These are phyloP conservation scores for Euborellia annulipes DNA, from an alignment of 1,140 invertebrate species.

Conservation along the genomic window DNA sequence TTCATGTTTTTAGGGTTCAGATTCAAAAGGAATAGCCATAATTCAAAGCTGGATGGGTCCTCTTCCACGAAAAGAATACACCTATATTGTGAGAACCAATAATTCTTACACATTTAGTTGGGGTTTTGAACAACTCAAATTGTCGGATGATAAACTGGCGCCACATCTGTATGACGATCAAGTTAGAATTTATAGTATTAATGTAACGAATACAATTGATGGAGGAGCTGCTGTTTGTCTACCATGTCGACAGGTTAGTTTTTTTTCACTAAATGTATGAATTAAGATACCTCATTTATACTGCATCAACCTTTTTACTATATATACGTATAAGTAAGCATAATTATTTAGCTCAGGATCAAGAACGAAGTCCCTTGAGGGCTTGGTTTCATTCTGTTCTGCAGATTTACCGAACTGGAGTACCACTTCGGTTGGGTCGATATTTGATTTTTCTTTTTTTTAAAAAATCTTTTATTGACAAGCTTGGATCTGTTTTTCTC, in stretches of 20 bases:
- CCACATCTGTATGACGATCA: constrained; percentile 13
- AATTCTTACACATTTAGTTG: constrained; percentile 35
- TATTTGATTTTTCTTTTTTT: too few species aligned
- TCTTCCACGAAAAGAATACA: constrained; percentile 23
- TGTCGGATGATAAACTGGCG: constrained; percentile 3
- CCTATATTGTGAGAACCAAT: constrained; percentile 29
- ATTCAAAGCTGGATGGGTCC: constrained; percentile 30
- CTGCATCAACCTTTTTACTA: too few species aligned
- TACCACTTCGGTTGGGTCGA: too few species aligned
- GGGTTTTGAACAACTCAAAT: constrained; percentile 17
- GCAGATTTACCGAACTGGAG: too few species aligned
- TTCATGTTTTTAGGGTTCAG: constrained; percentile 20
- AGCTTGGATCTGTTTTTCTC: too few species aligned
- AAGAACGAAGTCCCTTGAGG: too few species aligned
- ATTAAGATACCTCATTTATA: background rate
- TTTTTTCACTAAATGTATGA: too few species aligned
- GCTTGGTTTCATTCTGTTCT: too few species aligned
- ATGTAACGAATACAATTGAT: constrained; percentile 37
- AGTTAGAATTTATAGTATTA: constrained; percentile 36
- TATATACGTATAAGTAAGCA: too few species aligned
- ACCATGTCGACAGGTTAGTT: constrained; percentile 29
- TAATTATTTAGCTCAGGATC: too few species aligned
- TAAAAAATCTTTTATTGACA: constrained; percentile 1
- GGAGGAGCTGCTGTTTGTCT: constrained; percentile 37
- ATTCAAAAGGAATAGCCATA: constrained; percentile 25